Percentiles rank a stretch among this genome's conserved stretches.
phyloP scores from a whole-genome alignment of 2,113 vertebrate species.

The rat (Rattus norvegicus) region GRCr8 NC_086023.1:79502501-79503000 shows the following conservation, averaged over 20 bases:
- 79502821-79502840: neutral
- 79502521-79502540: neutral
- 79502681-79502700: neutral
- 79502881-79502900: neutral
- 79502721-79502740: neutral
- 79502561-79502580: neutral
- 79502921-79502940: neutral
- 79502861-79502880: neutral
- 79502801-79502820: neutral
- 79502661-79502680: neutral
- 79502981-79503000: neutral
- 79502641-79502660: neutral
- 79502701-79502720: neutral
- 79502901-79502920: neutral
- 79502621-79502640: neutral
- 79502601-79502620: no score
- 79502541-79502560: neutral
- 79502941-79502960: neutral
- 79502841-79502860: neutral
- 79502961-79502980: neutral
- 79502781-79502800: neutral
- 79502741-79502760: neutral
- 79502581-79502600: neutral
- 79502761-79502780: neutral
- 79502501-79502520: neutral